Evolutionary conservation across 2,888 invertebrate species (phyloP).

Genomic region (Drosophila pegasa): DNA sequence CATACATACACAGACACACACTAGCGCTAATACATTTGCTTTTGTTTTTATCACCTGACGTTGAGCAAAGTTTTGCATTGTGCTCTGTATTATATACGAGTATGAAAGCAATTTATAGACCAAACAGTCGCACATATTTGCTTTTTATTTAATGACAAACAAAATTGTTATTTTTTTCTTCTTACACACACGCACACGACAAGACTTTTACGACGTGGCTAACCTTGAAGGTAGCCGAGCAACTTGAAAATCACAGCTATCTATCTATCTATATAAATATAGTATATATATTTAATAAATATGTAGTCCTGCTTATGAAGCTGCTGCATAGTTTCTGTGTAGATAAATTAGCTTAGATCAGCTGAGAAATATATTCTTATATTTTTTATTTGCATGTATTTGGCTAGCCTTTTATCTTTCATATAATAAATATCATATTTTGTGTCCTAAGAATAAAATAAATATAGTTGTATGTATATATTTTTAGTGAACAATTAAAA

Average conservation of each 20-base stretch:
- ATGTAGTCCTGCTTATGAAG: background rate
- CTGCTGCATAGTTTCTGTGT: background rate
- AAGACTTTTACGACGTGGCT: conserved; percentile 53
- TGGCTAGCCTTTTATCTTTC: background rate
- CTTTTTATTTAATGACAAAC: conserved; percentile 63
- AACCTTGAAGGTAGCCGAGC: conserved; percentile 57
- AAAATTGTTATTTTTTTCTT: conserved; percentile 35
- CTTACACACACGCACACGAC: conserved; percentile 18
- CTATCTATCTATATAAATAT: background rate
- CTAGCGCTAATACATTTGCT: conserved; percentile 25
- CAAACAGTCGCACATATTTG: conserved; percentile 37
- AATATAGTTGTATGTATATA: too few species aligned
- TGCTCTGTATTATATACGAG: conserved; percentile 19
- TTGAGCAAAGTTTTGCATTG: conserved; percentile 12
- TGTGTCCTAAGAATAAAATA: too few species aligned
- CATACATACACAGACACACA: conserved; percentile 1
- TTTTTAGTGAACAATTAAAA: too few species aligned
- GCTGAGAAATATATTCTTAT: background rate
- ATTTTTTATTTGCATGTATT: background rate
- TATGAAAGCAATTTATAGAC: conserved; percentile 23
- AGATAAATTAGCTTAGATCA: background rate
- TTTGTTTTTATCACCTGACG: conserved; percentile 45
- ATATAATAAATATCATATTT: too few species aligned
- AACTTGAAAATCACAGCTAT: conserved; percentile 6
- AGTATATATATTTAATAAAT: conserved; percentile 1